Evolutionary conservation across 1,140 invertebrate genomes (phyloP), one percentile per base, ranked within the genome.

Genomic region (Lerema accius): DNA sequence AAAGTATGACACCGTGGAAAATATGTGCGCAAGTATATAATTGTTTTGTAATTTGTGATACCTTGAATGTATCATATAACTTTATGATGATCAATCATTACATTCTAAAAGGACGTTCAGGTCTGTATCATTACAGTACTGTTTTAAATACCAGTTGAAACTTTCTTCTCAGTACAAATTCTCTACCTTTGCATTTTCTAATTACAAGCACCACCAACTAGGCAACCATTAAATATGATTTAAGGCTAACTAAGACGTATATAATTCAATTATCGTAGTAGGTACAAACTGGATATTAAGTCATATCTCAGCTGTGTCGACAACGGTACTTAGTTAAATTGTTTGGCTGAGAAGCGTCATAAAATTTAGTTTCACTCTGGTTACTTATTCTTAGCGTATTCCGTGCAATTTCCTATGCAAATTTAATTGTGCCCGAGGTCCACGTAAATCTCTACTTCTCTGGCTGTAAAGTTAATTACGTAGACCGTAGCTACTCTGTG

Each of bases 341-440:
- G 46, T 61, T 58, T 61, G 43, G 55, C 68, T 42, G 45, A 65
- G 55, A 51, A 70, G 65, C 69, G 48, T 45, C 71, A 74, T 86
- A 86, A 82, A 88, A 81, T 77, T 85, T 84, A 80, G 77, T 85
- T 83, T 72, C 72, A 82, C 78, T 63, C 68, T 51, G 60, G 62
- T 77, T 83, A 88, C 82, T 86, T 89, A 87, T 87, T 89, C 84
- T 86, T 86, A 79, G 82, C 78, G 80, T 68, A 77, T 80, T 82
- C 79, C 72, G 69, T 84, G 77, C 85, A 87, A 89, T 90, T 89
- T 88, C 83, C 87, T 90, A 90, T 90, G 87, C 87, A 90, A 90
- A 90, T 87, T 89, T 90, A 89, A 90, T 90, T 90, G 87, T 87
- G 72, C 85, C 85, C 84, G 65, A 72, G 77, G 82, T 82, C 78